These are phyloP conservation scores for Pocota personata DNA, from an alignment of 2,888 invertebrate species.

Conservation along the genomic window DNA sequence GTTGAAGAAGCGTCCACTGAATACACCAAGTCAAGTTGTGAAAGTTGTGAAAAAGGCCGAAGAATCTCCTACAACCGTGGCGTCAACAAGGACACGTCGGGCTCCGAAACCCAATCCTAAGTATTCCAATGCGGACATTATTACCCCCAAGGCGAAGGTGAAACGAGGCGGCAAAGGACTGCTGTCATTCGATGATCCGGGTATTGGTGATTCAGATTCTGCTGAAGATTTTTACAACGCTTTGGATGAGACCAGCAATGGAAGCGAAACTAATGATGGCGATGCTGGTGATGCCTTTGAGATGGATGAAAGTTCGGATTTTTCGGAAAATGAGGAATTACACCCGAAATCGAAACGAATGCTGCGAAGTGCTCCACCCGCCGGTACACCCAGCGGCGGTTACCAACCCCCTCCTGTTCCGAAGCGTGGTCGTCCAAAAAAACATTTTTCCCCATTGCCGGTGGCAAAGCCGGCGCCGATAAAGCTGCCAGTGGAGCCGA, in stretches of 20 bases:
- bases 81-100: slow-evolving; percentile 80
- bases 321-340: slow-evolving; percentile 48
- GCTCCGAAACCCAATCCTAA: slow-evolving; percentile 83
- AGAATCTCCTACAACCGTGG: slow-evolving; percentile 77
- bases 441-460: not conserved
- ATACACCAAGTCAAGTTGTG: not conserved
- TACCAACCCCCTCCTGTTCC: not conserved
- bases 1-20: slow-evolving; percentile 45
- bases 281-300: slow-evolving; percentile 75
- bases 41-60: slow-evolving; percentile 35
- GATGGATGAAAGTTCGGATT: slow-evolving; percentile 53
- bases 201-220: slow-evolving; percentile 40
- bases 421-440: slow-evolving; percentile 41
- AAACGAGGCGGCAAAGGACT: slow-evolving; percentile 75
- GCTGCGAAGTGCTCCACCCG: not conserved
- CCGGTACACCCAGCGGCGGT: not conserved
- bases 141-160: slow-evolving; percentile 77
- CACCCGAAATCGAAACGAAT: slow-evolving; percentile 13
- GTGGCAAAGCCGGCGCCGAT: not conserved
- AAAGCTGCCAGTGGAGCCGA: slow-evolving; percentile 18
- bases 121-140: slow-evolving; percentile 81
- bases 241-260: slow-evolving; percentile 69
- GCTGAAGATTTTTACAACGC: slow-evolving; percentile 55
- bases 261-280: slow-evolving; percentile 76
- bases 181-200: slow-evolving; percentile 32